Percentiles rank a stretch among this genome's conserved stretches.
Conservation (phyloP, 2,113 vertebrate species). For the Otocyon megalotis region DNA sequence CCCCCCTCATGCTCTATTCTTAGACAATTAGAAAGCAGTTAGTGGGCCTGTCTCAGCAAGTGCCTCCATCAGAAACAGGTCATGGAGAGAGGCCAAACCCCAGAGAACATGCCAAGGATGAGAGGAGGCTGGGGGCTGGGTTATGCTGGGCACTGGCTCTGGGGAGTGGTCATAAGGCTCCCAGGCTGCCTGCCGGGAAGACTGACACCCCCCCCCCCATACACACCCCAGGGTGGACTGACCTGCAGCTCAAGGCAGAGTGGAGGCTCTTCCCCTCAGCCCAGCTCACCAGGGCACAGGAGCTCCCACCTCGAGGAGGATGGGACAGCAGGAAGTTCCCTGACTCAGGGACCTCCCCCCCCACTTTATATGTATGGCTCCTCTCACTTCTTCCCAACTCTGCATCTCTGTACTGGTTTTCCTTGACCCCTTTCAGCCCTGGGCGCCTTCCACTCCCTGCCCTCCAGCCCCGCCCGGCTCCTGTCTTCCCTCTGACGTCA, state of each 20-base stretch:
- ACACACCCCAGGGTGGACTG: no score
- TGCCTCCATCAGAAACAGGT: not conserved
- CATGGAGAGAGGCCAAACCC: not conserved
- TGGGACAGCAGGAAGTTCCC: not conserved
- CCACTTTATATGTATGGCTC: not conserved
- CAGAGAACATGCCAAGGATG: not conserved
- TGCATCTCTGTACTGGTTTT: not conserved
- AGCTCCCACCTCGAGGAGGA: not conserved
- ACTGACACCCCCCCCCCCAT: no score
- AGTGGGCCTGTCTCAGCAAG: not conserved
- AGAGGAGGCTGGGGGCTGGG: not conserved
- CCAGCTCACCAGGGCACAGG: not conserved
- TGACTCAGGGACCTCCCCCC: not conserved
- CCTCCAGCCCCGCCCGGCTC: not conserved
- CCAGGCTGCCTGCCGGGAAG: not conserved
- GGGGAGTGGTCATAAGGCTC: accelerated
- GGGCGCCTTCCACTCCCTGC: not conserved
- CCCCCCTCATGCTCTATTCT: accelerated
- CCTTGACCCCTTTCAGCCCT: not conserved
- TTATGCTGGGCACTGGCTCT: no score
- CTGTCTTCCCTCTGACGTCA: not conserved
- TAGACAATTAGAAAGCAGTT: not conserved
- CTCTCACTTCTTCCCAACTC: not conserved
- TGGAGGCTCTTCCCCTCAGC: no score
- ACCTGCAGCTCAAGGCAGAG: no score